Conservation (phyloP, 2,113 vertebrate species). For the Nycticebus coucang region DNA sequence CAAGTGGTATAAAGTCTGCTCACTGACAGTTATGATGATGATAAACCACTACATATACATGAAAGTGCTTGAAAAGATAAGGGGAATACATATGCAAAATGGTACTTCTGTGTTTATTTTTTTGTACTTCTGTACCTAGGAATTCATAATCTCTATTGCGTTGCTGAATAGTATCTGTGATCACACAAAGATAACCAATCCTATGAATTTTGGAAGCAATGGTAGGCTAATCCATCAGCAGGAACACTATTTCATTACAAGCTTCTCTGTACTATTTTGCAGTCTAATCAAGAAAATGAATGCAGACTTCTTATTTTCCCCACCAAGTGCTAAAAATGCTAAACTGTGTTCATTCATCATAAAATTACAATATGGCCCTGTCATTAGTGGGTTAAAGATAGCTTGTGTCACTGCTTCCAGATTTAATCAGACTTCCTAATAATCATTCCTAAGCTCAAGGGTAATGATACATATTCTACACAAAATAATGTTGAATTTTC, state of each 20-base stretch:
- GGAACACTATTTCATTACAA: slow-evolving; percentile 68
- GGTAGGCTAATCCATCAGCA: slow-evolving; percentile 61
- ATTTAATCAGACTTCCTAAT: slow-evolving; percentile 80
- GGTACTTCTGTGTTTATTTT: background rate
- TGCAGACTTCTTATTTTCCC: slow-evolving; percentile 67
- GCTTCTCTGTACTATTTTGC: slow-evolving; percentile 40
- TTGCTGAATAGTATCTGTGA: slow-evolving; percentile 16
- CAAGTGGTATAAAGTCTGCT: background rate
- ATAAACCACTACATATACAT: background rate
- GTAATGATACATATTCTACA: slow-evolving; percentile 75
- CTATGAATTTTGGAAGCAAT: background rate
- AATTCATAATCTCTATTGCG: background rate
- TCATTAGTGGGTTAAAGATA: slow-evolving; percentile 80
- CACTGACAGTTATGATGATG: background rate
- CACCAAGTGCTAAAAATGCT: slow-evolving; percentile 76
- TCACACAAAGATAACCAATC: slow-evolving; percentile 14
- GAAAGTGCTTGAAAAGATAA: background rate
- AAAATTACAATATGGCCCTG: slow-evolving; percentile 79
- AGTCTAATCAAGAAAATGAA: slow-evolving; percentile 78
- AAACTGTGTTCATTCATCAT: slow-evolving; percentile 77
- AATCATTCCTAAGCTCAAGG: slow-evolving; percentile 65
- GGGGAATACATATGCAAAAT: background rate
- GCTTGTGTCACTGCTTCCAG: slow-evolving; percentile 69
- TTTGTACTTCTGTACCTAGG: background rate
- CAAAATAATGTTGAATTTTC: slow-evolving; percentile 77